Conservation (phyloP, 2,888 invertebrate genomes). For the Amphipyra tragopoginis region DNA sequence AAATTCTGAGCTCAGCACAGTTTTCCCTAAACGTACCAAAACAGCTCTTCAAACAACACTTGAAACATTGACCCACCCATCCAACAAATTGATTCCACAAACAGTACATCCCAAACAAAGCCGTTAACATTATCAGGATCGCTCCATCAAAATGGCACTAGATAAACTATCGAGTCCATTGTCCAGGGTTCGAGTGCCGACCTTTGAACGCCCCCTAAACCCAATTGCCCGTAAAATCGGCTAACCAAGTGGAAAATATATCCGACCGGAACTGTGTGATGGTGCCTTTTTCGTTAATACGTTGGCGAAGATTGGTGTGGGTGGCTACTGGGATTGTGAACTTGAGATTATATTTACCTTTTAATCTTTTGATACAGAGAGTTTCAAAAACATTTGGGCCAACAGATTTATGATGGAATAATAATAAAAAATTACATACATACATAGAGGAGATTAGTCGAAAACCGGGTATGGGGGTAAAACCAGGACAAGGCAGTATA, state of each 20-base stretch:
- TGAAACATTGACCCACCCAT: constrained; percentile 2
- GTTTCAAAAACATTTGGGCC: too few species aligned
- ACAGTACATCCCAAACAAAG: constrained; percentile 47
- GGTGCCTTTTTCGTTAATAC: constrained; percentile 81
- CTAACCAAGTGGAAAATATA: constrained; percentile 89
- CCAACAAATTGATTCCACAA: constrained; percentile 45
- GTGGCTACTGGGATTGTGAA: neutral
- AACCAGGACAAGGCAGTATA: too few species aligned
- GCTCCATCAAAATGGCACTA: constrained; percentile 81
- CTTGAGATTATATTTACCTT: too few species aligned
- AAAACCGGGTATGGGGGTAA: too few species aligned
- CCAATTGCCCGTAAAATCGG: constrained; percentile 89
- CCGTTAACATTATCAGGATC: constrained; percentile 81
- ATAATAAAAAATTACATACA: too few species aligned
- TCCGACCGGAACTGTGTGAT: constrained; percentile 75
- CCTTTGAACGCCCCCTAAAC: constrained; percentile 73
- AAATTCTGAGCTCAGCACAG: neutral
- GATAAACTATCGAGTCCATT: constrained; percentile 80
- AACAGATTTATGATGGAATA: too few species aligned
- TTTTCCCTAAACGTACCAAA: neutral
- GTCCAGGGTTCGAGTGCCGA: constrained; percentile 77
- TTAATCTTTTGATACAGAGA: too few species aligned
- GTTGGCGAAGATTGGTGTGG: constrained; percentile 59
- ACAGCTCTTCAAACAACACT: neutral
- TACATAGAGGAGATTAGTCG: too few species aligned